These are phyloP conservation scores for Hycleus cichorii DNA, from an alignment of 1,140 invertebrate species.

Conservation along the genomic window DNA sequence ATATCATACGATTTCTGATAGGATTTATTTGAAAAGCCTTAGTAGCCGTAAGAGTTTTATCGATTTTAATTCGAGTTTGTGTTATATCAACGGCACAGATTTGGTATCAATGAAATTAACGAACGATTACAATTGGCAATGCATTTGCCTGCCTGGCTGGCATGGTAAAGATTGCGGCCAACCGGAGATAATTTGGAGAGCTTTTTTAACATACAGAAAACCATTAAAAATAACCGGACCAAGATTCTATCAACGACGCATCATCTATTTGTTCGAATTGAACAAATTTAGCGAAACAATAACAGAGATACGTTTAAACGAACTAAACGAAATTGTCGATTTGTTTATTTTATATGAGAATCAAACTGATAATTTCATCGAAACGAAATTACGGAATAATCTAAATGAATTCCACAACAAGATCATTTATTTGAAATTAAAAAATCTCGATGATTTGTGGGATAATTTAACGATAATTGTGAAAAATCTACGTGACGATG, in stretches of 20 bases:
- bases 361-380: conserved; percentile 30
- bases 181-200: conserved; percentile 59
- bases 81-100: conserved; percentile 48
- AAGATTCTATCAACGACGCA: conserved; percentile 41
- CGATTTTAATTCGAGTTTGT: conserved; percentile 47
- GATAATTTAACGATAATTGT: conserved; percentile 40
- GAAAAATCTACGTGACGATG: conserved; percentile 48
- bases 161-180: conserved; percentile 58
- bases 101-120: conserved; percentile 39
- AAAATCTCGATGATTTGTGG: conserved; percentile 42
- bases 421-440: conserved; percentile 48
- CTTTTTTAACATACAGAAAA: conserved; percentile 50
- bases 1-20: conserved; percentile 39
- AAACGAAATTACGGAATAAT: conserved; percentile 34
- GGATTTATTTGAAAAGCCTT: conserved; percentile 38
- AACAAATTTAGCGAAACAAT: conserved; percentile 49
- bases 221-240: conserved; percentile 44
- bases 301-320: conserved; percentile 52
- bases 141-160: conserved; percentile 52
- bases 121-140: conserved; percentile 40
- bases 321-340: conserved; percentile 53
- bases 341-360: conserved; percentile 55
- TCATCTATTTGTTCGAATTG: conserved; percentile 53
- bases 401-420: conserved; percentile 45
- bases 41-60: conserved; percentile 42